These are phyloP conservation scores for Cistogaster globosa DNA, from an alignment of 2,888 invertebrate species.

Conservation along the genomic window DNA sequence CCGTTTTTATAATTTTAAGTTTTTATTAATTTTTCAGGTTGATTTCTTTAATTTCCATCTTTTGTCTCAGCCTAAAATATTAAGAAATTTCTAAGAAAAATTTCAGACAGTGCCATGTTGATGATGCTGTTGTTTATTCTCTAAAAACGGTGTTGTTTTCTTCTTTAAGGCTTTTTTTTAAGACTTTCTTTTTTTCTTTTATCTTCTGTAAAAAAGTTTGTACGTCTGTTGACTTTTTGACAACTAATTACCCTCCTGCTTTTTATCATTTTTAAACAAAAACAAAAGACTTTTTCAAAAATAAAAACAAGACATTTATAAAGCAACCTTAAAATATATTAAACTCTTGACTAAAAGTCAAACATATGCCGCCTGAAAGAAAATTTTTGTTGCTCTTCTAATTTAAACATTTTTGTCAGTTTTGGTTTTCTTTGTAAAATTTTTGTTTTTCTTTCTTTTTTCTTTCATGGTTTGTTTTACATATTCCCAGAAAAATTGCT, in stretches of 20 bases:
- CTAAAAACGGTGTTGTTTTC: not conserved
- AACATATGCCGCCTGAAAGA: conserved; percentile 36
- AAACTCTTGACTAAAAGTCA: conserved; percentile 24
- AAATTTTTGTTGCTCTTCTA: conserved; percentile 28
- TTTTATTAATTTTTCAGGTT: too few relatives aligned
- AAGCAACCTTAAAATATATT: conserved; percentile 62
- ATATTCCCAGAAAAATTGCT: not conserved
- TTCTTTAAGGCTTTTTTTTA: not conserved
- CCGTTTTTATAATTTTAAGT: too few relatives aligned
- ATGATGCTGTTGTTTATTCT: too few relatives aligned
- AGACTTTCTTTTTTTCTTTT: not conserved
- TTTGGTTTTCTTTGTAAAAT: conserved; percentile 33
- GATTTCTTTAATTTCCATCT: too few relatives aligned
- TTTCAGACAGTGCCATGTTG: too few relatives aligned
- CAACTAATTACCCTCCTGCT: conserved; percentile 47
- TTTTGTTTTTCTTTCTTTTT: not conserved
- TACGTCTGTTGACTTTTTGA: conserved; percentile 41
- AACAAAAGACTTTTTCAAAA: not conserved
- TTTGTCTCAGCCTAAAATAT: too few relatives aligned
- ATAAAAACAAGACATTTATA: conserved; percentile 10
- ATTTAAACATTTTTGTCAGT: conserved; percentile 21
- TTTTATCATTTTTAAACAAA: not conserved
- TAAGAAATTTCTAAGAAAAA: not conserved
- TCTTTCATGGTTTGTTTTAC: conserved; percentile 17
- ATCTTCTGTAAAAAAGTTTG: conserved; percentile 19